These are phyloP conservation scores for Astyanax mexicanus DNA, from an alignment of 2,797 vertebrate genomes.

Conservation along the genomic window DNA sequence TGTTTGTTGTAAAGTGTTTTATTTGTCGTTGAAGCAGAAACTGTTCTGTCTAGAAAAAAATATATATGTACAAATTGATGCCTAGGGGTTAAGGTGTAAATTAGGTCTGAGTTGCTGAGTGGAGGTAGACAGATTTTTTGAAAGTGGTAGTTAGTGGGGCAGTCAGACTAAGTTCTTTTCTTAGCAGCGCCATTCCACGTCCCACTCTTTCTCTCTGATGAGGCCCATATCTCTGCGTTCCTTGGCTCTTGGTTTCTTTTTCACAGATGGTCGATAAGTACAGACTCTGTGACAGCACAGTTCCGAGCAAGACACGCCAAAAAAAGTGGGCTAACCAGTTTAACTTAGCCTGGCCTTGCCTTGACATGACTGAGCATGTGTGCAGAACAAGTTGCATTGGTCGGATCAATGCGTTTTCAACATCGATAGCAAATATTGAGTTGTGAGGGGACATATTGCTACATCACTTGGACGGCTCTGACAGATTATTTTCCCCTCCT, in stretches of 20 bases:
- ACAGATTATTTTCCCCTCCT: neutral
- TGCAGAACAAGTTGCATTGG: constrained; percentile 13
- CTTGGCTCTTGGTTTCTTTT: constrained; percentile 21
- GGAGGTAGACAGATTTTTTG: neutral
- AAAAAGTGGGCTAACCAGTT: constrained; percentile 57
- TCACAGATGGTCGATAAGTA: constrained; percentile 31
- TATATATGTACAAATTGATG: constrained; percentile 7
- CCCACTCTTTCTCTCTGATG: constrained; percentile 4
- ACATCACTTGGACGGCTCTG: neutral
- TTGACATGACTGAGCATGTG: constrained; percentile 32
- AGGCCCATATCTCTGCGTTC: constrained; percentile 25
- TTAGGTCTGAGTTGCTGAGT: neutral
- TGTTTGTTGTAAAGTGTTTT: constrained; percentile 12
- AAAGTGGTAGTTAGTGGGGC: neutral
- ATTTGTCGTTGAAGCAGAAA: constrained; percentile 4
- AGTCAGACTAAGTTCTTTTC: constrained; percentile 35
- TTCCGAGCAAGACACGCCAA: constrained; percentile 25
- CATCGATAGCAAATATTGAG: neutral
- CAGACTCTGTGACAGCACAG: constrained; percentile 21
- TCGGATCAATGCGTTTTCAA: constrained; percentile 7
- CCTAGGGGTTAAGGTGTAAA: neutral
- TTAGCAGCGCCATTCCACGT: neutral
- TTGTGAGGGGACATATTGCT: neutral
- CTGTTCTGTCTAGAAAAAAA: neutral
- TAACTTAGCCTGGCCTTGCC: constrained; percentile 21